Evolutionary conservation across 2,797 vertebrate genomes (phyloP), one percentile per base, ranked within the genome.

Genomic region (Argentina silus): DNA sequence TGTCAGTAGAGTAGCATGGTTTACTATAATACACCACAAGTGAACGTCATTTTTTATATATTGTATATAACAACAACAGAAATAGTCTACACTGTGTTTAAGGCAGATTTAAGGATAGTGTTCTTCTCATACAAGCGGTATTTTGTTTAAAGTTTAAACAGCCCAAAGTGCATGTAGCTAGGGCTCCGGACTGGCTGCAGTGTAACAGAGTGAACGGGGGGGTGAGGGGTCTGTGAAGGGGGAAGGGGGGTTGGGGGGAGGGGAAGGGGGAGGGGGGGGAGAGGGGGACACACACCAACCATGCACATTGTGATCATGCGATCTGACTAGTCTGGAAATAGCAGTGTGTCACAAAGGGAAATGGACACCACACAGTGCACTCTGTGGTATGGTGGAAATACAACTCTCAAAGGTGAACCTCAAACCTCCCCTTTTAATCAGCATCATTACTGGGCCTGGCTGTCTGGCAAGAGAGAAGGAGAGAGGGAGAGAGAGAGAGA

Each of bases 301-400:
- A 11, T 67, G 68, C 78, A 73, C 71, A 81, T 78, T 80, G 81
- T 83, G 45, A 63, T 79, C 80, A 81, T 86, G 82, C 82, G 82
- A 83, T 78, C 79, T 12, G 23, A 21, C 55, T n/a, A 7, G 43
- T 69, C 81, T 77, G 51, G 76, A 86, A 82, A 84, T 79, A 86
- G 80, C 70, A 6, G n/a, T 61, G 71, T 78, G 73, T 78, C 43
- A 21, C 56, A 83, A 79, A 81, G 78, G 74, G 72, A 47, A 80
- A 67, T 72, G 73, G 19, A 75, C 36, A 43, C 70, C 75, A 63
- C 76, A 1, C 14, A 67, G 62, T 77, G 81, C 70, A 70, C 77
- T 78, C 76, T 75, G 50, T 59, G 72, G 77, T 60, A 81, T 81
- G 81, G 47, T 15, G 27, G 78, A 80, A 80, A 80, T 76, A 80